Percentiles rank a stretch among this genome's conserved stretches.
Conservation (phyloP, 1,140 invertebrate species). For the Drosophila punjabiensis region DNA sequence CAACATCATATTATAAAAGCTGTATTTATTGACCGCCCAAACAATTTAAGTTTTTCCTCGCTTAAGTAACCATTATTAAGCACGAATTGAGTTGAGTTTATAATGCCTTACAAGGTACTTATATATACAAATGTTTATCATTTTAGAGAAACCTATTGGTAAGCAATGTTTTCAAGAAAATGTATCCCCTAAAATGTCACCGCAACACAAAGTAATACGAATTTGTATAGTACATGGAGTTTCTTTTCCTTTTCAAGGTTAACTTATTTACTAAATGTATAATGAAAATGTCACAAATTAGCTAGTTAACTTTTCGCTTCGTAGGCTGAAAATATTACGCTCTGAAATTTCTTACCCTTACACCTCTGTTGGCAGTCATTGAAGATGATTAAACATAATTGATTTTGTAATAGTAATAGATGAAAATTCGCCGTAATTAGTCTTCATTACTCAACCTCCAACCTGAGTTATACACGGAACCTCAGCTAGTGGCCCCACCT, state of each 20-base stretch:
- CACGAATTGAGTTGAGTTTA: not conserved
- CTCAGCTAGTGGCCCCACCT: conserved; percentile 20
- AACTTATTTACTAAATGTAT: not conserved
- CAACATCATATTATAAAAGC: not conserved
- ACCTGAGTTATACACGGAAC: not conserved
- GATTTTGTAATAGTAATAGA: conserved; percentile 17
- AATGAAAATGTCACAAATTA: not conserved
- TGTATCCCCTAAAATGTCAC: too few relatives aligned
- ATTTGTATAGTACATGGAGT: not conserved
- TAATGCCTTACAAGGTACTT: not conserved
- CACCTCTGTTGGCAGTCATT: conserved; percentile 4
- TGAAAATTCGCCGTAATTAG: conserved; percentile 28
- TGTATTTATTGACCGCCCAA: not conserved
- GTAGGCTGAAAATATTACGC: not conserved
- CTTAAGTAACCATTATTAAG: not conserved
- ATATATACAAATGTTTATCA: too few relatives aligned
- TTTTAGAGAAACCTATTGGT: not conserved
- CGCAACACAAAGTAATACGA: not conserved
- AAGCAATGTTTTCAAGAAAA: not conserved
- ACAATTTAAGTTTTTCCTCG: not conserved
- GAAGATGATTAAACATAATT: conserved; percentile 30
- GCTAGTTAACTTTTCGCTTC: not conserved
- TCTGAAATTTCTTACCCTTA: not conserved
- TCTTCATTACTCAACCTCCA: conserved; percentile 24
- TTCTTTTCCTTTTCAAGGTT: not conserved